Evolutionary conservation across 2,797 vertebrate genomes (phyloP).

Genomic region (Gastrophryne carolinensis): DNA sequence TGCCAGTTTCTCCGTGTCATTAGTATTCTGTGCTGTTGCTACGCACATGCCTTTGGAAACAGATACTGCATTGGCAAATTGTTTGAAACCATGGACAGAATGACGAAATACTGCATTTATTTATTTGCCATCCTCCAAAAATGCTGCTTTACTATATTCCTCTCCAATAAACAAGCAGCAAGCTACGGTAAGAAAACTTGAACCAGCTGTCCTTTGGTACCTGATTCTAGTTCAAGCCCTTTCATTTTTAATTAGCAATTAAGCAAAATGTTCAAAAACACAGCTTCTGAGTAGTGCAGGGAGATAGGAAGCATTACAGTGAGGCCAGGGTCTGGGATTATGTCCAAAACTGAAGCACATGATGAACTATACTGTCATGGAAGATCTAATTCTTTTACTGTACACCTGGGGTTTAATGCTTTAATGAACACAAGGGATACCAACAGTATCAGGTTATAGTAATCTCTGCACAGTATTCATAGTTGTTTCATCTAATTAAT

Average conservation of each 20-base stretch:
- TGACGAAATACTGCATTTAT: constrained; percentile 46
- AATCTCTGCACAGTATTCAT: background rate
- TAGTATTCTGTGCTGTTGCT: constrained; percentile 40
- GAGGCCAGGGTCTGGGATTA: constrained; percentile 42
- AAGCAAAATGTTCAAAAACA: constrained; percentile 37
- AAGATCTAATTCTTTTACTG: constrained; percentile 33
- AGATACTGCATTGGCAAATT: constrained; percentile 52
- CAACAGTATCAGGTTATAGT: constrained; percentile 2
- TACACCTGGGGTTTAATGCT: constrained; percentile 29
- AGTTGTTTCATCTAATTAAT: constrained; percentile 28
- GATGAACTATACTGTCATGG: constrained; percentile 28
- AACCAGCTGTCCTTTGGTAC: constrained; percentile 26
- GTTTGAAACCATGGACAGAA: constrained; percentile 50
- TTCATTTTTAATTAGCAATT: constrained; percentile 48
- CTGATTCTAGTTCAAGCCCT: constrained; percentile 38
- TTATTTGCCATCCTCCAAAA: constrained; percentile 37
- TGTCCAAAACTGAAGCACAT: constrained; percentile 29
- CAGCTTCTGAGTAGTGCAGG: constrained; percentile 1
- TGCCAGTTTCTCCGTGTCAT: constrained; percentile 31
- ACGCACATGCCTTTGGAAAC: constrained; percentile 50
- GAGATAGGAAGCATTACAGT: constrained; percentile 9
- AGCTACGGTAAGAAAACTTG: background rate
- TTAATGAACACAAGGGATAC: constrained; percentile 38
- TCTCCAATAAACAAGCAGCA: background rate
- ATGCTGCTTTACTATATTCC: constrained; percentile 4